Conservation (phyloP, 1,140 invertebrate genomes). For the Diplogasteroides magnus region DNA sequence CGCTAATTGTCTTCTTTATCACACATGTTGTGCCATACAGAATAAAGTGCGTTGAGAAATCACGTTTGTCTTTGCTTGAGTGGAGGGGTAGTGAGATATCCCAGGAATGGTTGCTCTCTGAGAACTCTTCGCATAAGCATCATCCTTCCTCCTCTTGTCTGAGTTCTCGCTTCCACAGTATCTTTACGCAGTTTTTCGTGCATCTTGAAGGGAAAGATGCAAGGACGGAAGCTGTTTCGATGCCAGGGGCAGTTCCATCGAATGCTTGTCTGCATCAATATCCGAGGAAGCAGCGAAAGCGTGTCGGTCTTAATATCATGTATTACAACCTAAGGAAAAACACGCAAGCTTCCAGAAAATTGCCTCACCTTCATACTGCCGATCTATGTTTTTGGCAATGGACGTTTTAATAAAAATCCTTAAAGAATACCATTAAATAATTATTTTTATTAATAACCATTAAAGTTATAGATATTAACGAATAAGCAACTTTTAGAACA, state of each 20-base stretch:
- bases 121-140: constrained; percentile 47
- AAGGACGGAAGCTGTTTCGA: constrained; percentile 41
- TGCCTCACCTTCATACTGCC: background rate
- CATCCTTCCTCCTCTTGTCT: constrained; percentile 42
- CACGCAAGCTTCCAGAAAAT: background rate
- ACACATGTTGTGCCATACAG: too few species aligned
- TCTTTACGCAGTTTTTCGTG: constrained; percentile 30
- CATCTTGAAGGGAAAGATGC: constrained; percentile 44
- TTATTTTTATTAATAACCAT: too few species aligned
- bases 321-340: background rate
- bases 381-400: background rate
- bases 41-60: too few species aligned
- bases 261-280: constrained; percentile 12
- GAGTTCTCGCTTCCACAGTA: constrained; percentile 32
- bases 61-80: too few species aligned
- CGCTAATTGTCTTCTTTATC: too few species aligned
- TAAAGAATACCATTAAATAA: background rate
- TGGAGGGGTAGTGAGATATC: constrained; percentile 32
- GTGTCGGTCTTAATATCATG: background rate
- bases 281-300: constrained; percentile 2
- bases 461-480: too few species aligned
- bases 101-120: constrained; percentile 38
- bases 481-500: too few species aligned
- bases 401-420: background rate
- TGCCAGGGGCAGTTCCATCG: constrained; percentile 49